Base-by-base conservation (phyloP, 1,140 invertebrate species). In the Penaeus chinensis region DNA sequence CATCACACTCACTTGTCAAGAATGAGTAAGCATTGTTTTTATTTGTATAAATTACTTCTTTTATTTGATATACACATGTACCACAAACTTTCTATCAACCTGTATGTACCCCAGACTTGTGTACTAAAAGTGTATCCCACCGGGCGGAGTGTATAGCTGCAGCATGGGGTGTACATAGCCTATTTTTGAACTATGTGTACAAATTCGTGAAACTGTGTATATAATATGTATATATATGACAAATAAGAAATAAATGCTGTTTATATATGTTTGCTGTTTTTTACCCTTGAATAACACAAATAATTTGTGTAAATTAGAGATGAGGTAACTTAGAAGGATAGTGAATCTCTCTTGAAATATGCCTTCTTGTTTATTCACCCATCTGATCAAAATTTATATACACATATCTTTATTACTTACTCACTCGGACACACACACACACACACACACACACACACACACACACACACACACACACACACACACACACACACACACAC, bases 171-270 rank as follows among this genome's bases (percentile, higher is more conserved):
- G 84, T 86, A 86, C 42, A 86, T 86, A 86, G 82, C 76, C 84
- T 86, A 86, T 86, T 86, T 86, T 86, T 86, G 61, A 86, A 86
- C 77, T 84, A 83, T 86, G 84, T 86, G 84, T 86, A 86, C 84
- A 86, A 86, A 86, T 86, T 79, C 79, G 84, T 79, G 78, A 86
- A 66, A 69, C 22, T 86, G 84, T 86, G 81, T 80, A 84, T 84
- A 84, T 54, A 60, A 83, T 83, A 65, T 83, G 71, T 83, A 83
- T 54, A 61, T 80, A 80, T 85, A 85, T 85, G 84, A 79, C 62
- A 86, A 86, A 86, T 80, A 86, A 63, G 61, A 86, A 86, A 80
- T 80, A 86, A 86, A 86, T 80, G 77, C 84, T 81, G 84, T 86
- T 86, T 86, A 77, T 86, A 86, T 86, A 86, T 79, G 24, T 79